Percentiles rank a stretch among this genome's conserved stretches.
These are phyloP conservation scores for Tapirus terrestris DNA, from an alignment of 2,113 vertebrate species.

Conservation along the genomic window DNA sequence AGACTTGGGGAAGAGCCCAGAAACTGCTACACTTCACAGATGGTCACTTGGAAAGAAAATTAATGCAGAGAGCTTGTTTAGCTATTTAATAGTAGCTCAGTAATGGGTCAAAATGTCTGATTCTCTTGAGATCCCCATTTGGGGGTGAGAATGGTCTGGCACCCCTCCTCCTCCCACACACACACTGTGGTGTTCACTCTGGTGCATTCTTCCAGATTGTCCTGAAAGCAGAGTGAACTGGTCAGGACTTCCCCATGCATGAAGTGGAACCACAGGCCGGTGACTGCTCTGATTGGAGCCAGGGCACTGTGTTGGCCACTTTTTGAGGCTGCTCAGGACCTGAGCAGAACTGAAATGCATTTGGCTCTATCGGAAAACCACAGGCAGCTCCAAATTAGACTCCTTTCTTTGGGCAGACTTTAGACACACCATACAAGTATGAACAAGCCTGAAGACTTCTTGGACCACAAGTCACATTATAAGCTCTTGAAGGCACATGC, in stretches of 20 bases:
- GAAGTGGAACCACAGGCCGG: background rate
- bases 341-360: conserved; percentile 42
- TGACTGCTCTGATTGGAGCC: background rate
- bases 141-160: background rate
- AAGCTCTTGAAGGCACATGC: conserved; percentile 24
- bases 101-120: conserved; percentile 56
- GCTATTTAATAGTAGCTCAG: conserved; percentile 55
- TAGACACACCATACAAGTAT: conserved; percentile 50
- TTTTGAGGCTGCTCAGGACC: background rate
- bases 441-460: conserved; percentile 57
- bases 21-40: conserved; percentile 75
- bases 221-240: background rate
- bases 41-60: conserved; percentile 72
- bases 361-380: conserved; percentile 21
- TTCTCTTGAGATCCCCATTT: conserved; percentile 46
- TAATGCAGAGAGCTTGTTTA: conserved; percentile 53
- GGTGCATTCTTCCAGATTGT: background rate
- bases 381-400: conserved; percentile 26
- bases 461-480: conserved; percentile 40
- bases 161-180: background rate
- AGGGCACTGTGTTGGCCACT: background rate
- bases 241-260: background rate
- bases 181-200: background rate
- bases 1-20: conserved; percentile 77
- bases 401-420: background rate